Evolutionary conservation across 2,888 invertebrate species (phyloP).

Genomic region (Amorpha juglandis): DNA sequence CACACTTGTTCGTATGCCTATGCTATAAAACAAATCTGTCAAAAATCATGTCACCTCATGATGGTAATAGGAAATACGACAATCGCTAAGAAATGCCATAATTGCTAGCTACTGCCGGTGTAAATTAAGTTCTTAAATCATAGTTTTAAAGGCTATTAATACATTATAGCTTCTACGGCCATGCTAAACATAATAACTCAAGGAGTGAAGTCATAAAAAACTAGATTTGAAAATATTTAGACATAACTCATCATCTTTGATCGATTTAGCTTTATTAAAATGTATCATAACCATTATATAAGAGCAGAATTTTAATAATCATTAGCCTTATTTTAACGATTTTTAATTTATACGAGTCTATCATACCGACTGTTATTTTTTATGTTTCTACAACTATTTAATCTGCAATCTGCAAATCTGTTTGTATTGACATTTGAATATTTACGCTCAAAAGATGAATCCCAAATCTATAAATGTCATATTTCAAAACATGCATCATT

Average conservation of each 20-base stretch:
- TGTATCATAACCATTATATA: conserved; percentile 16
- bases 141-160: neutral
- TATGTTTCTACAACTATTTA: neutral
- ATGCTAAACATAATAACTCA: conserved; percentile 7
- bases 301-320: neutral
- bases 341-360: conserved; percentile 8
- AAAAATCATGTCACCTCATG: too few relatives aligned
- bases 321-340: conserved; percentile 17
- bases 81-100: too few relatives aligned
- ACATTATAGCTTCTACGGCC: neutral
- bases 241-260: conserved; percentile 14
- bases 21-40: too few relatives aligned
- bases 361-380: neutral
- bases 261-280: conserved; percentile 12
- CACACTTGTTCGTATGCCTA: too few relatives aligned
- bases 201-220: conserved; percentile 9
- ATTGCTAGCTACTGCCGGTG: neutral
- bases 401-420: neutral
- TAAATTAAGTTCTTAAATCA: neutral
- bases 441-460: neutral
- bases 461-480: neutral
- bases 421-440: neutral
- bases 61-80: too few relatives aligned
- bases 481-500: neutral
- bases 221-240: conserved; percentile 21